Base-by-base conservation (phyloP, 2,797 vertebrate species). In the Alfaro cultratus region DNA sequence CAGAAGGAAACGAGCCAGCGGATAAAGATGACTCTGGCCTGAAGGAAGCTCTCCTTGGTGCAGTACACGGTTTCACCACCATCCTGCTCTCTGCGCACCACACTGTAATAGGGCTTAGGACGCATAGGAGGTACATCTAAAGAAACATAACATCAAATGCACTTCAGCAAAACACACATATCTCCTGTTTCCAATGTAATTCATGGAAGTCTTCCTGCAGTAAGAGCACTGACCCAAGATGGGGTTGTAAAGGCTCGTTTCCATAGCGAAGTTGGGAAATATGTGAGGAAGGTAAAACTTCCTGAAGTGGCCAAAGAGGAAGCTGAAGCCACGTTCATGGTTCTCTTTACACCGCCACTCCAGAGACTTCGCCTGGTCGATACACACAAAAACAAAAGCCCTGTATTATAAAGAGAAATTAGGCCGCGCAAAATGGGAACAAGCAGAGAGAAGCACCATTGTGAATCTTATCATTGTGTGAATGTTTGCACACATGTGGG, bases 1-100 rank as follows among this genome's bases (percentile, higher is more conserved):
- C 99, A 99, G 95, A 99, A 99, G 93, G 98, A 99, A 85, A 99
- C 99, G 89, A 99, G 95, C 99, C 99, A 99, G 89, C 98, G 96
- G 93, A 99, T 98, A 88, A 99, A 98, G 95, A 98, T 98, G 91
- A 99, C 99, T 72, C 97, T 95, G 88, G 98, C 97, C 88, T 98
- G 98, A 83, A 99, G 97, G 92, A 98, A 99, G 93, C 97, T 97
- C 92, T 99, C 99, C 91, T 99, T 99, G 90, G 97, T 99, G 95
- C 98, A 99, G 94, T 97, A 99, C 78, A 97, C 73, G 15, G 95
- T 94, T 92, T 99, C 98, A 55, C 96, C 97, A 83, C 96, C 97
- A 88, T 99, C 99, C 83, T 97, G 96, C 92, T 99, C 99, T 92
- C 97, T 96, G 87, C 97, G 98, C 83, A 98, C 93, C 79, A 98